Evolutionary conservation across 2,888 invertebrate genomes (phyloP).

Genomic region (Scaptomyza polygonia): DNA sequence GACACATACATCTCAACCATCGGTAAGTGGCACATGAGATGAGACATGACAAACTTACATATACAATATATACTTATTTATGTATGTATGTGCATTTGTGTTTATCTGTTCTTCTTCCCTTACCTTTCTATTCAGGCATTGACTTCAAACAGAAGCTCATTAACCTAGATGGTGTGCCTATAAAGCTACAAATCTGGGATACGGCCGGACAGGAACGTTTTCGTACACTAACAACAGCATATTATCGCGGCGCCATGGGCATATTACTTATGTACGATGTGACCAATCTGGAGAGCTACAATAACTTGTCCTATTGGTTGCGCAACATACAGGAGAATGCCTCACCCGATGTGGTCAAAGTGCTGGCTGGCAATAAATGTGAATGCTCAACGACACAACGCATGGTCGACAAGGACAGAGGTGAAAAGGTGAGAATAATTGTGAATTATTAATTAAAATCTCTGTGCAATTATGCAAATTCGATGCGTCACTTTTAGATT

Average conservation of each 20-base stretch:
- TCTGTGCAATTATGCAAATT: background rate
- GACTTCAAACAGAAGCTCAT: constrained; percentile 96
- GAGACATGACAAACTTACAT: constrained; percentile 3
- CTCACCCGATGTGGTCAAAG: constrained; percentile 93
- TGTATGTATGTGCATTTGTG: background rate
- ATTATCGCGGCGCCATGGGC: constrained; percentile 96
- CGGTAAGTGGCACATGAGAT: constrained; percentile 86
- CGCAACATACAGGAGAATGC: constrained; percentile 96
- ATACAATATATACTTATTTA: constrained; percentile 1
- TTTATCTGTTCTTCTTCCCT: constrained; percentile 6
- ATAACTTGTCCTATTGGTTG: constrained; percentile 95
- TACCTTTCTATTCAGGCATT: constrained; percentile 87
- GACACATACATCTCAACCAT: constrained; percentile 96
- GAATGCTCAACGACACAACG: constrained; percentile 90
- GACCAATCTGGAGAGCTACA: constrained; percentile 94
- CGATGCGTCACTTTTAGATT: constrained; percentile 86
- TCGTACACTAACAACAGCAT: constrained; percentile 93
- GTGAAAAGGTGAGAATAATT: constrained; percentile 88
- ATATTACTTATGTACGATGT: constrained; percentile 96
- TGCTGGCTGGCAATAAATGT: constrained; percentile 93
- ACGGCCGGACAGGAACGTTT: constrained; percentile 89
- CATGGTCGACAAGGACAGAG: constrained; percentile 91
- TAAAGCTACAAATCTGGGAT: constrained; percentile 91
- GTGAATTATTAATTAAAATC: background rate
- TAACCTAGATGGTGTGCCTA: constrained; percentile 93